phyloP scores from a whole-genome alignment of 2,113 vertebrate species.

The Garra rufa region DNA sequence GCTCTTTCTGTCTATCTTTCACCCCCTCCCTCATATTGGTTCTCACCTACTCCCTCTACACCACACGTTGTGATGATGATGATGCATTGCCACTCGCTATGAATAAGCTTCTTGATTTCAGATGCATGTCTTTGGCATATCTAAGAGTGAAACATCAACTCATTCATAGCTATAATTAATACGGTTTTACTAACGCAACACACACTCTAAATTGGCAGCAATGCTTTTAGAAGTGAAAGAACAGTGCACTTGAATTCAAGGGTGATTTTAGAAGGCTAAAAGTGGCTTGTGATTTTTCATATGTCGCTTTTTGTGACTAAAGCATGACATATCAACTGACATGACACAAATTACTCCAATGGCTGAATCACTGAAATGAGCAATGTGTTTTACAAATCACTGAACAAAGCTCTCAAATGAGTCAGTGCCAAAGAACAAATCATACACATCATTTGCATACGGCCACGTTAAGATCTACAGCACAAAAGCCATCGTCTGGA shows the following conservation, averaged over 20 bases:
- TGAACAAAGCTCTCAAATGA: constrained; percentile 38
- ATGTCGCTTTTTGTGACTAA: constrained; percentile 16
- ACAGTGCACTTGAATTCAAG: not conserved
- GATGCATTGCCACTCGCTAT: constrained; percentile 38
- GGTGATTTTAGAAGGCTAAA: not conserved
- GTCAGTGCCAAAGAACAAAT: constrained; percentile 41
- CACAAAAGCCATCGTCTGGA: not conserved
- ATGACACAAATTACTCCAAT: constrained; percentile 41
- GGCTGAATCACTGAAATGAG: constrained; percentile 31
- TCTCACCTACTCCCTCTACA: constrained; percentile 44
- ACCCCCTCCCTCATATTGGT: not conserved
- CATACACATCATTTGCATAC: constrained; percentile 28
- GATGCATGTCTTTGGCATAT: constrained; percentile 13
- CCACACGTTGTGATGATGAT: constrained; percentile 42
- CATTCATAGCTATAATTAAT: constrained; percentile 9
- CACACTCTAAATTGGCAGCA: not conserved
- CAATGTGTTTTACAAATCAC: constrained; percentile 48
- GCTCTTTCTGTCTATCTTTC: constrained; percentile 21
- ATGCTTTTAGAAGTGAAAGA: not conserved
- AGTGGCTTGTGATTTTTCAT: not conserved
- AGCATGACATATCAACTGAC: constrained; percentile 35
- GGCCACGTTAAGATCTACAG: constrained; percentile 24
- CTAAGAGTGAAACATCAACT: constrained; percentile 25
- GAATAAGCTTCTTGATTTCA: constrained; percentile 22
- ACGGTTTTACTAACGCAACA: not conserved